Conservation (phyloP, 35 echinoderm and acorn worm species). For the Holothuria glaberrima region DNA sequence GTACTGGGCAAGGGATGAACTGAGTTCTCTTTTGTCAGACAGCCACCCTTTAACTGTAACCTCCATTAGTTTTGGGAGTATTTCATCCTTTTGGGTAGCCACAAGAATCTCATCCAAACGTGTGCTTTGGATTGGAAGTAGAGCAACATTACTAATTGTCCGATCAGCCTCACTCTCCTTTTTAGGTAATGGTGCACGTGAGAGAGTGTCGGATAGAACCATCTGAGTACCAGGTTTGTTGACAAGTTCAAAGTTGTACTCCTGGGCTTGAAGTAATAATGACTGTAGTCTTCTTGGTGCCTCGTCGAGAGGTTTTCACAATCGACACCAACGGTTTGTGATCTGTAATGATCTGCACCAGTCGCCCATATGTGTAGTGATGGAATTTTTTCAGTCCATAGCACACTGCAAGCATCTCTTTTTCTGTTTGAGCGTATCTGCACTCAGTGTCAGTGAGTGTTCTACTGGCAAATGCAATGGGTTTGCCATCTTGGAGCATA, state of each 20-base stretch:
- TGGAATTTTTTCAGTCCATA: conserved; percentile 66
- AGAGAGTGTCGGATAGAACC: too few relatives aligned
- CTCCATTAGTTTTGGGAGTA: conserved; percentile 50
- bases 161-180: too few relatives aligned
- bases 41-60: conserved; percentile 72
- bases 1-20: too few relatives aligned
- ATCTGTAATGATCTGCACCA: conserved; percentile 56
- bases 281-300: conserved; percentile 65
- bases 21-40: conserved; percentile 41
- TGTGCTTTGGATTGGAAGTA: background rate
- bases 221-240: conserved; percentile 22
- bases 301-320: conserved; percentile 62
- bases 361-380: conserved; percentile 69
- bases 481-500: conserved; percentile 67
- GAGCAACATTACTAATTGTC: too few relatives aligned
- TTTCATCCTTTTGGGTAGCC: conserved; percentile 56
- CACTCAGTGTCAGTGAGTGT: conserved; percentile 66
- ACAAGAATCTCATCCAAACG: conserved; percentile 38
- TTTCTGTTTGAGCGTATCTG: conserved; percentile 65
- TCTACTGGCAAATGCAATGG: conserved; percentile 60
- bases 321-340: conserved; percentile 74
- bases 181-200: too few relatives aligned
- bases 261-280: conserved; percentile 53
- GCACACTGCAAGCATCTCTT: conserved; percentile 62
- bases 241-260: conserved; percentile 65